Percentiles rank a stretch among this genome's conserved stretches.
phyloP scores from a whole-genome alignment of 2,888 invertebrate species.

The Pachycephus smyrnensis region DNA sequence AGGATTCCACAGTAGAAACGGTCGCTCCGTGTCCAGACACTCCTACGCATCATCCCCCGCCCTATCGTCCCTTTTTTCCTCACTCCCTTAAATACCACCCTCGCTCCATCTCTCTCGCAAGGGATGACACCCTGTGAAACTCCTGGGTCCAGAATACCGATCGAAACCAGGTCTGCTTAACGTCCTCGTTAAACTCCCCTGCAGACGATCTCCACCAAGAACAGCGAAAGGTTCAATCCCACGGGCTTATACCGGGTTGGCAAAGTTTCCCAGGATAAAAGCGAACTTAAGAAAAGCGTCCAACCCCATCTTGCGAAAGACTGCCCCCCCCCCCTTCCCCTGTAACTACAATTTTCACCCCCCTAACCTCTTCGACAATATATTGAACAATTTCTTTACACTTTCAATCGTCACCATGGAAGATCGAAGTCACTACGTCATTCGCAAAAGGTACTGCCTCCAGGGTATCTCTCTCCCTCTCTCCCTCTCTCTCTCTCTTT shows the following conservation, averaged over 20 bases:
- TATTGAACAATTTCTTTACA: neutral
- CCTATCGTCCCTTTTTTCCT: neutral
- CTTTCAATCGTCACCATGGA: neutral
- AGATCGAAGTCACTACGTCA: neutral
- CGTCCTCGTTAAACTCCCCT: constrained; percentile 30
- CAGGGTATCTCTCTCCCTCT: too few species aligned
- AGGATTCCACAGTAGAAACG: neutral
- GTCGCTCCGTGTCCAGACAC: neutral
- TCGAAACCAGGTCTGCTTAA: constrained; percentile 24
- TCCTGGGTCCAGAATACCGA: neutral
- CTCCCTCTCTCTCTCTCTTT: neutral
- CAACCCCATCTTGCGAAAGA: neutral
- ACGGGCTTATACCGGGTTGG: constrained; percentile 4
- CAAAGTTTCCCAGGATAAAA: neutral
- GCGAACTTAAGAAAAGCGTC: neutral
- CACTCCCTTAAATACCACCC: neutral
- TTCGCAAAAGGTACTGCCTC: neutral
- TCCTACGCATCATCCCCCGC: neutral
- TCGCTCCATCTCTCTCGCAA: neutral
- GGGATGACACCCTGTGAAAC: neutral
- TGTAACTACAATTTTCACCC: neutral
- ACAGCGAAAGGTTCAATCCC: constrained; percentile 6
- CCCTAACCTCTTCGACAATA: neutral
- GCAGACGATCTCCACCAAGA: constrained; percentile 22
- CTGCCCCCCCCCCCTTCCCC: neutral